phyloP scores from a whole-genome alignment of 2,888 invertebrate genomes.

The Arenicola marina region DNA sequence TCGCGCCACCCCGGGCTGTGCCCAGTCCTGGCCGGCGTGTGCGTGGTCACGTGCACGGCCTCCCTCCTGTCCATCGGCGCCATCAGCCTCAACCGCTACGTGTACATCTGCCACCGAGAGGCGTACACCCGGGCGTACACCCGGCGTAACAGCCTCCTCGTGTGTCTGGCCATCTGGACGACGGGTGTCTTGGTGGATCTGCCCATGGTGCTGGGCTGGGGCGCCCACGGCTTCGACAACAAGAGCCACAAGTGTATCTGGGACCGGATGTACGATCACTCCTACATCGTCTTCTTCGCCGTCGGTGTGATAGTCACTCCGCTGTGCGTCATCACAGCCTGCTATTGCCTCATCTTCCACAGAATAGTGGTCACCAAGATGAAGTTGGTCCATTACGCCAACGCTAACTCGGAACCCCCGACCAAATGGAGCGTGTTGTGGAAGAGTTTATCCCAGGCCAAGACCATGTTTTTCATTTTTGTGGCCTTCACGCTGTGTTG shows the following conservation, averaged over 20 bases:
- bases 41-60: slow-evolving; percentile 41
- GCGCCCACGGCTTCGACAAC: slow-evolving; percentile 8
- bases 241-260: slow-evolving; percentile 16
- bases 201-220: slow-evolving; percentile 14
- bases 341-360: slow-evolving; percentile 17
- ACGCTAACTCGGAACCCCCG: neutral
- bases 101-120: slow-evolving; percentile 37
- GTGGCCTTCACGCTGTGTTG: slow-evolving; percentile 42
- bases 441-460: slow-evolving; percentile 27
- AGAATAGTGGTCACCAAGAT: slow-evolving; percentile 17
- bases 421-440: neutral
- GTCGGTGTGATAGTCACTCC: slow-evolving; percentile 7
- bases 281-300: slow-evolving; percentile 18
- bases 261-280: slow-evolving; percentile 9
- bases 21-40: slow-evolving; percentile 39
- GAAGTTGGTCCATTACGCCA: neutral
- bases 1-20: slow-evolving; percentile 38
- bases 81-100: slow-evolving; percentile 44
- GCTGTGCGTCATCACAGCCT: slow-evolving; percentile 11
- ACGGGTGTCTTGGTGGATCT: slow-evolving; percentile 5
- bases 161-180: slow-evolving; percentile 11
- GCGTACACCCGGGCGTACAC: slow-evolving; percentile 14
- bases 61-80: slow-evolving; percentile 42
- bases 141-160: neutral
- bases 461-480: slow-evolving; percentile 43